Conservation (phyloP, 2,888 invertebrate species). For the Drosophila falleni region DNA sequence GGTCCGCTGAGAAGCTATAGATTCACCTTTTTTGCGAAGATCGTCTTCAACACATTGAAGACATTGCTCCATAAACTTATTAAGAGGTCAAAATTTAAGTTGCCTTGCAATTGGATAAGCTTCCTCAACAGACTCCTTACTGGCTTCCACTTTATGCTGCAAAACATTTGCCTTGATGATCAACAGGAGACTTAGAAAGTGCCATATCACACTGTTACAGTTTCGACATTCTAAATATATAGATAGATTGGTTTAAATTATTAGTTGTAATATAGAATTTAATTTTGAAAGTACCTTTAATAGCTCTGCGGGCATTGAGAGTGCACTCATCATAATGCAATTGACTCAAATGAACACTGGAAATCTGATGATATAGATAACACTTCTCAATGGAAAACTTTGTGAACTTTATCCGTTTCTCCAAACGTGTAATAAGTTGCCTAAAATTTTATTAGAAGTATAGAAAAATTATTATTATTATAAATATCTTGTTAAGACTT, state of each 20-base stretch:
- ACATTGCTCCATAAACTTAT: conserved; percentile 18
- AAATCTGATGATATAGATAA: conserved; percentile 78
- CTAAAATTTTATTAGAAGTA: conserved; percentile 38
- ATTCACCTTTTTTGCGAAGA: conserved; percentile 8
- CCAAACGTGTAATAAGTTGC: conserved; percentile 65
- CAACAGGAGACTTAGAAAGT: conserved; percentile 67
- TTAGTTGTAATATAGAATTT: not conserved
- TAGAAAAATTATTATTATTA: too few relatives aligned
- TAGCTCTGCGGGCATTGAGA: conserved; percentile 68
- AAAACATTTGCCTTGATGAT: conserved; percentile 76
- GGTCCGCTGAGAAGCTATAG: not conserved
- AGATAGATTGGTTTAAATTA: not conserved
- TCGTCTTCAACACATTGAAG: not conserved
- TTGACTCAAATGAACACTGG: conserved; percentile 67
- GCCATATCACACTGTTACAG: conserved; percentile 75
- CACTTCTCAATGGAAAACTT: conserved; percentile 80
- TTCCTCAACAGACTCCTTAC: conserved; percentile 61
- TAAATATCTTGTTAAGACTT: not conserved
- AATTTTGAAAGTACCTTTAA: conserved; percentile 58
- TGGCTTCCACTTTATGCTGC: conserved; percentile 77
- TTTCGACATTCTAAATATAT: conserved; percentile 30
- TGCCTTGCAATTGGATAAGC: conserved; percentile 38
- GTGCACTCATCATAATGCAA: conserved; percentile 76
- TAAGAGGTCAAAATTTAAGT: conserved; percentile 9
- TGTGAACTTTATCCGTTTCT: conserved; percentile 75